Conservation (phyloP, 1,140 invertebrate genomes). For the Phymastichus coffea region DNA sequence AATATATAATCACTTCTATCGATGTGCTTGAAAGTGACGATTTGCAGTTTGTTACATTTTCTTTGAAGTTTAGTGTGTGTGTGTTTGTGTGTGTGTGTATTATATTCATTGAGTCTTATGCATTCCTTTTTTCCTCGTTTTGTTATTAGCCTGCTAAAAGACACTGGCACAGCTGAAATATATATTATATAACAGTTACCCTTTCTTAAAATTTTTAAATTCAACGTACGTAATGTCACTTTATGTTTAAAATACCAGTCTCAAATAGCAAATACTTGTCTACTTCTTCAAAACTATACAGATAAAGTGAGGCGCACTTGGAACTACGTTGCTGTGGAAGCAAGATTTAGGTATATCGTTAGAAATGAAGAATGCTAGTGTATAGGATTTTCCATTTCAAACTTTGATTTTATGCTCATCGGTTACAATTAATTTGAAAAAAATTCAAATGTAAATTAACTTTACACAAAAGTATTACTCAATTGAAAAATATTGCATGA, state of each 20-base stretch:
- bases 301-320: background rate
- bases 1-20: too few relatives aligned
- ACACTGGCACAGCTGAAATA: slow-evolving; percentile 4
- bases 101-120: slow-evolving; percentile 1
- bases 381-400: slow-evolving; percentile 7
- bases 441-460: background rate
- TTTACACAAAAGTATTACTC: background rate
- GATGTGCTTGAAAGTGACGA: too few relatives aligned
- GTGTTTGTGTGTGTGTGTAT: too few relatives aligned
- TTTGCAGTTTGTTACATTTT: too few relatives aligned
- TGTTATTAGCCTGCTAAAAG: background rate
- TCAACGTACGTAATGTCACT: slow-evolving; percentile 3
- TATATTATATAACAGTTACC: background rate
- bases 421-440: background rate
- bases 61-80: too few relatives aligned
- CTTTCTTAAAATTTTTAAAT: slow-evolving; percentile 17
- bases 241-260: slow-evolving; percentile 12
- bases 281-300: background rate
- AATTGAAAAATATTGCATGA: background rate
- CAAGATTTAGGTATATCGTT: too few relatives aligned
- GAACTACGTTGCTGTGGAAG: background rate
- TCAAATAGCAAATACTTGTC: slow-evolving; percentile 7
- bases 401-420: too few relatives aligned
- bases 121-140: background rate
- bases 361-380: slow-evolving; percentile 7